Percentiles rank a stretch among this genome's conserved stretches.
Conservation (phyloP, 2,888 invertebrate species). For the Tipula lateralis region DNA sequence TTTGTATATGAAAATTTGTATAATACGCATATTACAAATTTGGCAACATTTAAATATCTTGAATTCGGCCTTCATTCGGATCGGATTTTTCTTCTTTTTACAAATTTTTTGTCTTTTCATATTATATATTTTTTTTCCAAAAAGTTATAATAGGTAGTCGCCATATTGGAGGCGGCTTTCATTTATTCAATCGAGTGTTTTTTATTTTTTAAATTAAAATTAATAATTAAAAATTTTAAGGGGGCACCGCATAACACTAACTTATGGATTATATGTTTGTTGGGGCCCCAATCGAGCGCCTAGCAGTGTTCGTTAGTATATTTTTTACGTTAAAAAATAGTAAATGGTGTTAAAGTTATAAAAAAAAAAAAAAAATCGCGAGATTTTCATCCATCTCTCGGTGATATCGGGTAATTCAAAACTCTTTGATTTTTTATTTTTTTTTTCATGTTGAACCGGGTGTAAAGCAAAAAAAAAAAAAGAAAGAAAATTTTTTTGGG, state of each 20-base stretch:
- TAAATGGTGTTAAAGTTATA: not conserved
- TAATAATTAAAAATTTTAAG: conserved; percentile 32
- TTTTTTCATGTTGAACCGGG: conserved; percentile 27
- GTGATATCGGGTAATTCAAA: conserved; percentile 21
- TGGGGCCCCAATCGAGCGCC: conserved; percentile 39
- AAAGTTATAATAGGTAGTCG: conserved; percentile 32
- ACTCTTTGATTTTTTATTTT: not conserved
- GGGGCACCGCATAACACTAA: conserved; percentile 40
- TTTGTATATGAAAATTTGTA: conserved; percentile 25
- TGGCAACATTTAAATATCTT: conserved; percentile 27
- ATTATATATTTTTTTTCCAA: not conserved
- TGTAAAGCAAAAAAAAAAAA: conserved; percentile 33
- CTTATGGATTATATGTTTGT: conserved; percentile 39
- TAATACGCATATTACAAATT: conserved; percentile 19
- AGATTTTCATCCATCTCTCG: conserved; percentile 19
- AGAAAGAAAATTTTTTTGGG: conserved; percentile 38
- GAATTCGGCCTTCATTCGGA: not conserved
- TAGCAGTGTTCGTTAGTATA: conserved; percentile 28
- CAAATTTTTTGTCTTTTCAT: not conserved
- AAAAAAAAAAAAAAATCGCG: conserved; percentile 8
- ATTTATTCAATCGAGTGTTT: conserved; percentile 38
- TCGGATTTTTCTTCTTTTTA: not conserved
- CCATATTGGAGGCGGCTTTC: conserved; percentile 41
- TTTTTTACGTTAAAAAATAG: not conserved
- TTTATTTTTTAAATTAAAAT: conserved; percentile 37